Evolutionary conservation across 2,113 vertebrate species (phyloP).

Genomic region (Diphyllodes magnificus): DNA sequence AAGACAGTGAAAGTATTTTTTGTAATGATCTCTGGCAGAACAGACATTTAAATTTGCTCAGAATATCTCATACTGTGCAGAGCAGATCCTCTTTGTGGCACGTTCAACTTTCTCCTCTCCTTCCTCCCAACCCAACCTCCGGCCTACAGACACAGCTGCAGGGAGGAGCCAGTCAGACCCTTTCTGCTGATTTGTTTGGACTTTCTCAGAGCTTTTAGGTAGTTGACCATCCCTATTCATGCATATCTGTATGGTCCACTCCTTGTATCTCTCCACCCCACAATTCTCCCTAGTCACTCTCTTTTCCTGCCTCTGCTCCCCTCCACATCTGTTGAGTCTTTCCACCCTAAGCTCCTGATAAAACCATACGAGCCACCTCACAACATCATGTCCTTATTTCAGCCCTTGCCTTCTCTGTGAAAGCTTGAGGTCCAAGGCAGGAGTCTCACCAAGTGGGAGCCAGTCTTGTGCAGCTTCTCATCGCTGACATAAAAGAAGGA

Average conservation of each 20-base stretch:
- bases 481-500: background rate
- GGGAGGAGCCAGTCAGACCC: background rate
- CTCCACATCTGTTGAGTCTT: background rate
- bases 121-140: background rate
- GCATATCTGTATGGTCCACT: background rate
- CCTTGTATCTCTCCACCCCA: background rate
- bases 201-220: background rate
- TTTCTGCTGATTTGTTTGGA: background rate
- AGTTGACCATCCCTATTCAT: background rate
- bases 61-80: background rate
- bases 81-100: background rate
- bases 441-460: background rate
- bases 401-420: background rate
- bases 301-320: background rate
- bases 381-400: rapidly evolving
- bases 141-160: background rate
- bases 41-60: background rate
- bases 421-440: background rate
- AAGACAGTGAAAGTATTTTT: background rate
- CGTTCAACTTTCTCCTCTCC: background rate
- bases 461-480: background rate
- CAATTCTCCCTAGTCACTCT: background rate
- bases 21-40: background rate
- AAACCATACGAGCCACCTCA: background rate
- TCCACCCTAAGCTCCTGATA: background rate